phyloP scores from a whole-genome alignment of 2,797 vertebrate genomes.

The Acanthis flammea region DNA sequence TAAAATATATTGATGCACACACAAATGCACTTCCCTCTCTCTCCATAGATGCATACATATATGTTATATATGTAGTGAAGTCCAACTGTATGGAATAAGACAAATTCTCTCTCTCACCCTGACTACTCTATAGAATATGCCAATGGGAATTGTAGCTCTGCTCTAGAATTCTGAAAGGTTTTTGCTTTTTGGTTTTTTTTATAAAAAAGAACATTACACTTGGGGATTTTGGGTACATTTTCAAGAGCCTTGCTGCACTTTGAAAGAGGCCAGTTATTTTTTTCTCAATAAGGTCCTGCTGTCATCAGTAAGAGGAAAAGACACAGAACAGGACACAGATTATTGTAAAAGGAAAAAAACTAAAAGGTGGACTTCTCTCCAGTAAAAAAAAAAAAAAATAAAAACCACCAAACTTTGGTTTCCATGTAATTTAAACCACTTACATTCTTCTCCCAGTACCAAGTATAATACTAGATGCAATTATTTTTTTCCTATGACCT shows the following conservation, averaged over 20 bases:
- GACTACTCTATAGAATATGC: background rate
- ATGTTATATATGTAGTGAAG: background rate
- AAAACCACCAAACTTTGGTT: background rate
- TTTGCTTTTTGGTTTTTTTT: too few relatives aligned
- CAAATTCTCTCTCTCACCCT: background rate
- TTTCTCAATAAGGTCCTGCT: background rate
- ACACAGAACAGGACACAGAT: background rate
- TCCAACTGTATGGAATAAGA: background rate
- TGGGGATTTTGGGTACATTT: background rate
- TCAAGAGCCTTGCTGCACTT: background rate
- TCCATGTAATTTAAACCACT: background rate
- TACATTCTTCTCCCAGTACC: background rate
- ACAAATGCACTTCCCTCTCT: background rate
- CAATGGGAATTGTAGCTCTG: background rate
- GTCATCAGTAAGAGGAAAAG: background rate
- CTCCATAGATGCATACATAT: accelerated
- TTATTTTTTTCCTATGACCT: slow-evolving; percentile 25
- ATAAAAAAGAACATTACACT: background rate
- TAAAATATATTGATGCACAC: background rate
- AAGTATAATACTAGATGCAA: background rate
- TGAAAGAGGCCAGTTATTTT: background rate
- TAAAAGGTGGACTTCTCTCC: background rate
- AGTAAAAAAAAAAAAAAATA: background rate
- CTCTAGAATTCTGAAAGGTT: background rate
- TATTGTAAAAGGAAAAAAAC: background rate